A percentile compares a stretch with the other conserved stretches of the same genome.
phyloP scores from a whole-genome alignment of 2,113 vertebrate genomes.

The Hirundichthys speculiger region DNA sequence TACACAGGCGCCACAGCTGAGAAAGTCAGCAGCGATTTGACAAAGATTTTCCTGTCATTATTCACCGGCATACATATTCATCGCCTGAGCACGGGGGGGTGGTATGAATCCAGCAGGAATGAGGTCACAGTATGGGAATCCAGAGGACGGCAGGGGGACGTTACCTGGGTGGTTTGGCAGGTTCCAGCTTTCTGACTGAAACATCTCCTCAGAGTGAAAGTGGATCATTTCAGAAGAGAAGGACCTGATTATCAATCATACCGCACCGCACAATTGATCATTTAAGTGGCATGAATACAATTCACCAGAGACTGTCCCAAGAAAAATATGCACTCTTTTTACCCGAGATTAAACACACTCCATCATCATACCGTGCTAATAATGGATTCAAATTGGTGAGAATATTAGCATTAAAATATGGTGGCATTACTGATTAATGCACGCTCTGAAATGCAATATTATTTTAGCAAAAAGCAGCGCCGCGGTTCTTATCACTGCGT shows the following conservation, averaged over 20 bases:
- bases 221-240: constrained; percentile 31
- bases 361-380: neutral
- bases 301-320: constrained; percentile 1
- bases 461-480: constrained; percentile 35
- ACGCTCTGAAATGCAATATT: constrained; percentile 52
- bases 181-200: constrained; percentile 18
- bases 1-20: constrained; percentile 31
- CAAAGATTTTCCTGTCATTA: constrained; percentile 39
- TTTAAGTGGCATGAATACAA: neutral
- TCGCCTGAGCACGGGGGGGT: constrained; percentile 25
- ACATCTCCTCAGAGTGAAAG: constrained; percentile 13
- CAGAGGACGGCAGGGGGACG: constrained; percentile 32
- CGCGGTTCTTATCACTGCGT: constrained; percentile 63
- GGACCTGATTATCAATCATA: constrained; percentile 7
- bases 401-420: constrained; percentile 24
- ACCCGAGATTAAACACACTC: constrained; percentile 8
- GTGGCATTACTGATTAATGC: constrained; percentile 49
- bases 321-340: neutral
- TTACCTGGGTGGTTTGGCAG: constrained; percentile 5
- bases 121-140: constrained; percentile 44
- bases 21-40: too few relatives aligned
- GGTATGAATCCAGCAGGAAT: constrained; percentile 42
- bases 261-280: neutral
- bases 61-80: constrained; percentile 72
- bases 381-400: constrained; percentile 29